phyloP scores from a whole-genome alignment of 2,888 invertebrate genomes.

The Synanthedon vespiformis region DNA sequence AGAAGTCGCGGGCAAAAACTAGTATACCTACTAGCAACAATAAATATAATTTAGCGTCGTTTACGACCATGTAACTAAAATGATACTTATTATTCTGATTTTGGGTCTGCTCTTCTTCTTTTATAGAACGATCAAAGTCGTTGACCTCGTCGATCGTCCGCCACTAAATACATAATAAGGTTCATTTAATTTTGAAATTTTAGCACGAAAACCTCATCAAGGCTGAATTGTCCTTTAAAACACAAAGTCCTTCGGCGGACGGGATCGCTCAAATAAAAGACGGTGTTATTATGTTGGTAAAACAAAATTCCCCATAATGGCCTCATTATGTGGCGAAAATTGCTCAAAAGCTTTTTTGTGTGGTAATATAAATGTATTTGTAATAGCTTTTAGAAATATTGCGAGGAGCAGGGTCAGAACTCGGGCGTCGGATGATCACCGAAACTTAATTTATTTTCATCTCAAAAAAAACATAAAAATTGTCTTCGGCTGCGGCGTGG shows the following conservation, averaged over 20 bases:
- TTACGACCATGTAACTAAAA: no score
- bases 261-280: slow-evolving; percentile 60
- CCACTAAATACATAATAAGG: slow-evolving; percentile 59
- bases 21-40: no score
- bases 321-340: slow-evolving; percentile 71
- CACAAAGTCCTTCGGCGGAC: slow-evolving; percentile 53
- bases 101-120: neutral
- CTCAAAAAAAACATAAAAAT: slow-evolving; percentile 49
- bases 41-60: no score
- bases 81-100: no score
- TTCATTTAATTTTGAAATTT: slow-evolving; percentile 62
- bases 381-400: slow-evolving; percentile 71
- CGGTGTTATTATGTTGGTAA: slow-evolving; percentile 70
- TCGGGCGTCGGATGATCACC: slow-evolving; percentile 62
- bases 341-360: slow-evolving; percentile 68
- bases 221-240: slow-evolving; percentile 62
- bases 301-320: slow-evolving; percentile 70
- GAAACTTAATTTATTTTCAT: slow-evolving; percentile 68
- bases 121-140: neutral
- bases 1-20: no score
- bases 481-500: slow-evolving; percentile 61
- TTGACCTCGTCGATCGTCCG: slow-evolving; percentile 46
- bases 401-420: slow-evolving; percentile 61
- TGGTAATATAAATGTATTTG: slow-evolving; percentile 69
- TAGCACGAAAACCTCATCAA: slow-evolving; percentile 69